Conservation (phyloP, 2,113 vertebrate genomes). For the Chaetodon auriga region DNA sequence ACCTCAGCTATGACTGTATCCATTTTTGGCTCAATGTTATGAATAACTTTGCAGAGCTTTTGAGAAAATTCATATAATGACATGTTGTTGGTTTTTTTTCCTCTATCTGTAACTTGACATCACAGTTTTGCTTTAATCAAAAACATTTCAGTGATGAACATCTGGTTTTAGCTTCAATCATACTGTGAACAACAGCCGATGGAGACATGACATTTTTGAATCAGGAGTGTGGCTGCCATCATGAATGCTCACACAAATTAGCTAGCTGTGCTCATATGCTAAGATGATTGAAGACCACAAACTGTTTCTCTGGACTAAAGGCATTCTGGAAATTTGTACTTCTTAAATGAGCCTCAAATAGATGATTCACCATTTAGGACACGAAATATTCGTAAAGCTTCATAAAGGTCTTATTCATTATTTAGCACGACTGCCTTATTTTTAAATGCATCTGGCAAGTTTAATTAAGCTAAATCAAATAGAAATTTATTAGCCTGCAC, state of each 20-base stretch:
- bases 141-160: neutral
- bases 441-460: constrained; percentile 9
- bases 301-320: neutral
- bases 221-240: neutral
- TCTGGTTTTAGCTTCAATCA: neutral
- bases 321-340: neutral
- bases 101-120: neutral
- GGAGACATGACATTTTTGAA: neutral
- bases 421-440: constrained; percentile 4
- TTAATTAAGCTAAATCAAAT: constrained; percentile 53
- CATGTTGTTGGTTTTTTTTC: neutral
- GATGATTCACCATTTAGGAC: neutral
- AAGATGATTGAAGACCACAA: neutral
- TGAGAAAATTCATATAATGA: neutral
- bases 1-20: neutral
- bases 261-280: neutral
- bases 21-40: neutral
- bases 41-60: neutral
- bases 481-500: constrained; percentile 50
- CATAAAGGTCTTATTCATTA: neutral
- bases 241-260: neutral
- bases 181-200: too few relatives aligned
- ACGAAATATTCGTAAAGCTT: constrained; percentile 7
- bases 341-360: constrained; percentile 1
- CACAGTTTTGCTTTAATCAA: neutral